A percentile compares a stretch with the other conserved stretches of the same genome.
Conservation (phyloP, 2,888 invertebrate genomes). For the Salticus scenicus region DNA sequence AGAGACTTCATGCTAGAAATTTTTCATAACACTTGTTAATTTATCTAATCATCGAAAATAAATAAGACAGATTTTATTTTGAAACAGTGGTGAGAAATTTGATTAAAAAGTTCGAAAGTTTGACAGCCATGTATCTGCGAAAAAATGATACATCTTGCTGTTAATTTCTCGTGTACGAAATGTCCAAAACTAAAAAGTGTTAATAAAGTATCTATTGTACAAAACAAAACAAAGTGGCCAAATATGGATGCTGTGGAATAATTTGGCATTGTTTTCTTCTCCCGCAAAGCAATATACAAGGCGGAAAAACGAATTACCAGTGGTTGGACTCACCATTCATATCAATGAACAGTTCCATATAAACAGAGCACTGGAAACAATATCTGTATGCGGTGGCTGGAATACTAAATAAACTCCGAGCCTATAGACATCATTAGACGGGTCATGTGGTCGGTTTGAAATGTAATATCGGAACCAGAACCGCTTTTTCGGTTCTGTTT, state of each 20-base stretch:
- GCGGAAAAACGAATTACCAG: conserved; percentile 60
- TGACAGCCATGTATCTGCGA: too few relatives aligned
- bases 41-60: too few relatives aligned
- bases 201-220: too few relatives aligned
- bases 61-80: too few relatives aligned
- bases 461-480: conserved; percentile 52
- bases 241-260: conserved; percentile 28
- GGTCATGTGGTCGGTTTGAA: conserved; percentile 58
- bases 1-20: too few relatives aligned
- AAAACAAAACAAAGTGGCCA: too few relatives aligned
- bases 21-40: too few relatives aligned
- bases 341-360: conserved; percentile 61
- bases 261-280: not conserved
- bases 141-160: too few relatives aligned
- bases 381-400: conserved; percentile 58
- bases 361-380: conserved; percentile 60
- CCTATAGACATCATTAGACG: conserved; percentile 63
- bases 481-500: conserved; percentile 54
- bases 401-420: conserved; percentile 61
- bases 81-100: too few relatives aligned
- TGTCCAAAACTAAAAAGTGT: too few relatives aligned
- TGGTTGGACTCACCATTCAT: conserved; percentile 61
- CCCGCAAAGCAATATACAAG: conserved; percentile 51
- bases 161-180: too few relatives aligned
- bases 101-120: too few relatives aligned